phyloP scores from a whole-genome alignment of 1,140 invertebrate species.

The Plodia interpunctella region DNA sequence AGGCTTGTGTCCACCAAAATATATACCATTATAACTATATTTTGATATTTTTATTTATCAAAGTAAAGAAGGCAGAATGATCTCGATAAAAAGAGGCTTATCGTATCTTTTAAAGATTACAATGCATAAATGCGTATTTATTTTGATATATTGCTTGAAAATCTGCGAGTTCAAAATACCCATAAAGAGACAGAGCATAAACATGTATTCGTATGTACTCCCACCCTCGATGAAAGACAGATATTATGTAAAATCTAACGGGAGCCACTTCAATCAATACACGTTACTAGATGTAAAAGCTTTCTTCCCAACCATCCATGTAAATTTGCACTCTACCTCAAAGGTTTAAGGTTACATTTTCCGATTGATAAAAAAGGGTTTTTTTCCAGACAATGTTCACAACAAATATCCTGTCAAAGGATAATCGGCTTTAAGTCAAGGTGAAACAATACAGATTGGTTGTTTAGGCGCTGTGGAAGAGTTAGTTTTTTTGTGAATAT shows the following conservation, averaged over 20 bases:
- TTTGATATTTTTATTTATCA: no score
- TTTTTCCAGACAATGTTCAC: constrained; percentile 55
- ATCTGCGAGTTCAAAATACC: constrained; percentile 14
- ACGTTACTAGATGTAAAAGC: constrained; percentile 70
- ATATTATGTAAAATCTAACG: constrained; percentile 74
- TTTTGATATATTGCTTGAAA: not conserved
- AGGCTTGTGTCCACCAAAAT: no score
- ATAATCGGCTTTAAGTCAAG: constrained; percentile 49
- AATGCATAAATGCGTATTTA: not conserved
- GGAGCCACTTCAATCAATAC: constrained; percentile 74
- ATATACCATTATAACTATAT: no score
- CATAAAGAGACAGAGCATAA: constrained; percentile 20
- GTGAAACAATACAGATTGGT: constrained; percentile 35
- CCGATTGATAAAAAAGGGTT: constrained; percentile 20
- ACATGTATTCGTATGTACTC: constrained; percentile 26
- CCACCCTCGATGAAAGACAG: constrained; percentile 61
- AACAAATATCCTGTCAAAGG: constrained; percentile 52
- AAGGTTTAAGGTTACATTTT: constrained; percentile 21
- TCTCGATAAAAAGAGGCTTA: not conserved
- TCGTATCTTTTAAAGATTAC: not conserved
- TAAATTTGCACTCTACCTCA: constrained; percentile 33
- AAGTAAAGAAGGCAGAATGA: no score
- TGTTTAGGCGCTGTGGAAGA: constrained; percentile 40
- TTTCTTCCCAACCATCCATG: constrained; percentile 36
- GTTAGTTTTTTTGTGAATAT: constrained; percentile 72